These are phyloP conservation scores for Chlamydotis undulata DNA, from an alignment of 2,113 vertebrate species.

Conservation along the genomic window DNA sequence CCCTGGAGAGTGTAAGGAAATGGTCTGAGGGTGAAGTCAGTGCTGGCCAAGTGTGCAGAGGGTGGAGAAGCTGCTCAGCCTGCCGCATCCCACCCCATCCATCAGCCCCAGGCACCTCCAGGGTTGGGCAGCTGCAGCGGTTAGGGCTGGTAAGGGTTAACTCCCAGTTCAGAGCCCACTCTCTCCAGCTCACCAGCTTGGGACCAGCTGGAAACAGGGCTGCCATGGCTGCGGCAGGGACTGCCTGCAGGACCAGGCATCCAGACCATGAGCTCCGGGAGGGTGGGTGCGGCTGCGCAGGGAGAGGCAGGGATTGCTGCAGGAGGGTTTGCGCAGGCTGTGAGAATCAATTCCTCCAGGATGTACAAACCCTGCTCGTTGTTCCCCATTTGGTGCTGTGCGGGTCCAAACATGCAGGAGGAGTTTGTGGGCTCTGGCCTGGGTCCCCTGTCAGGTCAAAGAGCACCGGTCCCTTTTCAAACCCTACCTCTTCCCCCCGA, in stretches of 20 bases:
- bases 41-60: rapidly evolving
- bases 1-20: background rate
- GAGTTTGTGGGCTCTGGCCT: background rate
- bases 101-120: background rate
- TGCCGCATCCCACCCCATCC: background rate
- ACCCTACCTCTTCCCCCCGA: background rate
- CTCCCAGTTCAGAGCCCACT: background rate
- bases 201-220: background rate
- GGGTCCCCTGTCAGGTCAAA: background rate
- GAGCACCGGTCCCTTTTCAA: background rate
- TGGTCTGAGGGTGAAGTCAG: background rate
- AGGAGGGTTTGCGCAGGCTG: background rate
- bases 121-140: background rate
- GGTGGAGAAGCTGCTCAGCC: too few species aligned
- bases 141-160: background rate
- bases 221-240: too few species aligned
- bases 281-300: background rate
- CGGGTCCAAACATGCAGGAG: background rate
- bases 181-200: background rate
- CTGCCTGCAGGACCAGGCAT: background rate
- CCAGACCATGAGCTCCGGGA: background rate
- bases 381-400: background rate
- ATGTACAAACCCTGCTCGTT: background rate
- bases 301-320: background rate
- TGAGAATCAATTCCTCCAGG: background rate